These are phyloP conservation scores for Macropus fuliginosus DNA, from an alignment of 2,797 vertebrate genomes.

Conservation along the genomic window DNA sequence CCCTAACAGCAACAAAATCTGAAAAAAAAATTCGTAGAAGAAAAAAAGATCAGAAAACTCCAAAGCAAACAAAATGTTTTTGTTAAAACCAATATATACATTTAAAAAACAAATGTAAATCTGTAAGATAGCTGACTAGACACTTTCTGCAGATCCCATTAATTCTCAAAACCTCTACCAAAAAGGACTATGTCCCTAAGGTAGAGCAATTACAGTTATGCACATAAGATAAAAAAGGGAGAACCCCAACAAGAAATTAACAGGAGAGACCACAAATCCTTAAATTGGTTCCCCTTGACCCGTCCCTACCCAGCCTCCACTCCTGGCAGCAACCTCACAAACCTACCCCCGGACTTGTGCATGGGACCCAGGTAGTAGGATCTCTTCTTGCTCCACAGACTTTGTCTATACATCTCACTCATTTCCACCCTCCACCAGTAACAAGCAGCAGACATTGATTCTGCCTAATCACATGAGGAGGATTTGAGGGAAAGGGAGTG, in stretches of 20 bases:
- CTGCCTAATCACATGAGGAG: background rate
- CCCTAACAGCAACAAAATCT: background rate
- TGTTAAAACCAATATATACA: background rate
- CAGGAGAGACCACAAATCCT: background rate
- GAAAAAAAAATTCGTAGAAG: background rate
- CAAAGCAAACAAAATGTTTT: background rate
- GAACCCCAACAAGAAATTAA: background rate
- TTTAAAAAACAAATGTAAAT: background rate
- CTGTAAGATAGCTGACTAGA: background rate
- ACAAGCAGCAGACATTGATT: background rate
- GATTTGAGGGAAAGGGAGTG: background rate
- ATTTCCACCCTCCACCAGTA: background rate
- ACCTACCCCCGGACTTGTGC: background rate
- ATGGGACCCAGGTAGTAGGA: background rate
- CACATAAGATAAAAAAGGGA: background rate
- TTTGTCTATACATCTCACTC: background rate
- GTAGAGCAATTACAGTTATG: background rate
- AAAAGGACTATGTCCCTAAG: background rate
- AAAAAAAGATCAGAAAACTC: background rate
- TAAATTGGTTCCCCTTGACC: background rate
- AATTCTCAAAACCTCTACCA: background rate
- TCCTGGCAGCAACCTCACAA: background rate
- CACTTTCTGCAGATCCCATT: background rate
- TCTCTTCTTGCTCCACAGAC: background rate
- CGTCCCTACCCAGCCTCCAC: background rate